Conservation (phyloP, 2,113 vertebrate species). For the Corythornis cristatus region DNA sequence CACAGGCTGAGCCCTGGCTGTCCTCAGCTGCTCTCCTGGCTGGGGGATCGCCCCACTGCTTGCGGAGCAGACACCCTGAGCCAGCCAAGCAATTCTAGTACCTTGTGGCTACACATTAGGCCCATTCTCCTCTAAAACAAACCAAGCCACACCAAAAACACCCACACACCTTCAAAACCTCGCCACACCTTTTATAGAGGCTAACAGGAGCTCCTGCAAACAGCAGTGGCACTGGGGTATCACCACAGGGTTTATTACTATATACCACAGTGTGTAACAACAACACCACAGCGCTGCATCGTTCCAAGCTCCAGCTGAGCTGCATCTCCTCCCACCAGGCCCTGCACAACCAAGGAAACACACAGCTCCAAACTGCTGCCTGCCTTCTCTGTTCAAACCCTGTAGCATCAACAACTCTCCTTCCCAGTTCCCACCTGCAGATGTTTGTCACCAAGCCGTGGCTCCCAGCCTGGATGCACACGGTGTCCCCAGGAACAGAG, state of each 20-base stretch:
- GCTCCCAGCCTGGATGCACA: not conserved
- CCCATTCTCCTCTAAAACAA: not conserved
- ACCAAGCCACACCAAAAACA: not conserved
- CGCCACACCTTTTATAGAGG: not conserved
- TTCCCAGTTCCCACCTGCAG: not conserved
- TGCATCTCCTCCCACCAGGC: not conserved
- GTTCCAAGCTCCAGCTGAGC: not conserved
- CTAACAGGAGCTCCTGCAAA: not conserved
- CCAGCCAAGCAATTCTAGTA: not conserved
- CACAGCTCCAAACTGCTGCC: not conserved
- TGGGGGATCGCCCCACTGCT: not conserved
- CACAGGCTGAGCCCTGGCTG: not conserved
- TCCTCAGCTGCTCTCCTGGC: not conserved
- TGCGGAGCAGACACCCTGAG: not conserved
- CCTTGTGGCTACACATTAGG: not conserved
- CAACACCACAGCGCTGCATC: too few relatives aligned
- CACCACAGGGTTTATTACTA: not conserved
- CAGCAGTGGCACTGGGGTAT: not conserved
- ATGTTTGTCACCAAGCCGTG: not conserved
- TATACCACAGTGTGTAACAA: too few relatives aligned
- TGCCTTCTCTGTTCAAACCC: not conserved
- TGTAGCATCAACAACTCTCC: not conserved
- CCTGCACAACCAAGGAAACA: not conserved
- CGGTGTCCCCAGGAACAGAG: not conserved
- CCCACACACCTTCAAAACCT: not conserved